Evolutionary conservation across 2,797 vertebrate species (phyloP).

Genomic region (Muscicapa striata): DNA sequence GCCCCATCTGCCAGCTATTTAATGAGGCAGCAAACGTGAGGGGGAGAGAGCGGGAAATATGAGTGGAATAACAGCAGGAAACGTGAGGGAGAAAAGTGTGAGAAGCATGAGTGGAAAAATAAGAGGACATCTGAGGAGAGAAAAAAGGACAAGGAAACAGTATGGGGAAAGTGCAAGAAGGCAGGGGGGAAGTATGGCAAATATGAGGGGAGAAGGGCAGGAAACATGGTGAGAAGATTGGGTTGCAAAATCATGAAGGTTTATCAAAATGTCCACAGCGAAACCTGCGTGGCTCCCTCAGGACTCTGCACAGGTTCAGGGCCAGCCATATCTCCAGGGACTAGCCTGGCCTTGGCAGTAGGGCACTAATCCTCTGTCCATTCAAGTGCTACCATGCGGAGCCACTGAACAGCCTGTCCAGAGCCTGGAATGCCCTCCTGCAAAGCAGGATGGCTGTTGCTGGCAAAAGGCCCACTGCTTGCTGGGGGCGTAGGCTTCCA

Average conservation of each 20-base stretch:
- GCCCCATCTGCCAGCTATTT: fast-evolving
- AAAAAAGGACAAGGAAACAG: neutral
- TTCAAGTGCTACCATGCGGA: neutral
- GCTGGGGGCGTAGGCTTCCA: neutral
- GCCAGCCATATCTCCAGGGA: neutral
- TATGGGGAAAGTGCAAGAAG: too few species aligned
- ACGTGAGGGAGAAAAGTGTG: too few species aligned
- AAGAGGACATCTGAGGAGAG: neutral
- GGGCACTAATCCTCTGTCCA: neutral
- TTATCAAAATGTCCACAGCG: neutral
- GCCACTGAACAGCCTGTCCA: neutral
- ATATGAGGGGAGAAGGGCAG: neutral
- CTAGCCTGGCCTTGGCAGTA: neutral
- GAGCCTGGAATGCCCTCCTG: neutral
- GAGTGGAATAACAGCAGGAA: neutral
- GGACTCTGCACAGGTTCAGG: neutral
- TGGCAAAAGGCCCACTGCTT: neutral
- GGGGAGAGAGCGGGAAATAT: fast-evolving
- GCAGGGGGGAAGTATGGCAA: neutral
- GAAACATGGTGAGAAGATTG: neutral
- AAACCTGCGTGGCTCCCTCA: neutral
- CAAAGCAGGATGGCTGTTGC: fast-evolving
- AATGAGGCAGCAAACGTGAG: neutral
- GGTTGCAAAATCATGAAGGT: neutral
- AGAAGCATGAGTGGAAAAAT: neutral